phyloP scores from a whole-genome alignment of 2,797 vertebrate genomes.

The Schizothorax lantsangensis region DNA sequence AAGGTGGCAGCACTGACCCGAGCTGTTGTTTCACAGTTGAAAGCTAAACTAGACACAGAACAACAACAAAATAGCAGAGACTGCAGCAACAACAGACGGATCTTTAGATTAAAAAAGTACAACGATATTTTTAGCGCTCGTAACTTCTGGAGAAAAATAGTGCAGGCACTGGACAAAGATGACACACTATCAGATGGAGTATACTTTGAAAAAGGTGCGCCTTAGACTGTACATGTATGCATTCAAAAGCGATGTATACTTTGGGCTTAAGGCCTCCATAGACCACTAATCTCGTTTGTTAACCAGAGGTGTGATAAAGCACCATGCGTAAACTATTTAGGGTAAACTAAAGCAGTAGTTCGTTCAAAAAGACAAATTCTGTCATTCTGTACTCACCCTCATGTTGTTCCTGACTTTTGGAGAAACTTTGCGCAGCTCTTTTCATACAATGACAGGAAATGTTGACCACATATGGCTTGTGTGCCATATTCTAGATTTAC shows the following conservation, averaged over 20 bases:
- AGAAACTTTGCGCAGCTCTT: not conserved
- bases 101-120: not conserved
- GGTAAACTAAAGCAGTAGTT: not conserved
- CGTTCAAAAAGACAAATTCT: not conserved
- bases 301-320: slow-evolving; percentile 49
- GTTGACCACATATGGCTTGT: not conserved
- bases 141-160: not conserved
- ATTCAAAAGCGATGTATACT: not conserved
- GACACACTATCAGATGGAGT: not conserved
- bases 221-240: no score
- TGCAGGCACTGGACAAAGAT: no score
- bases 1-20: not conserved
- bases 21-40: not conserved
- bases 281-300: slow-evolving; percentile 63
- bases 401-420: not conserved
- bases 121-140: no score
- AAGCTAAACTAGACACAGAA: not conserved
- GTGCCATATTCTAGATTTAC: not conserved
- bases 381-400: not conserved
- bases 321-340: slow-evolving; percentile 20
- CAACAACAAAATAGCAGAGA: not conserved
- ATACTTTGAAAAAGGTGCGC: not conserved
- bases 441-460: not conserved
- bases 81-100: not conserved
- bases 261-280: slow-evolving; percentile 43